Base-by-base conservation (phyloP, 2,888 invertebrate species). In the Coenonympha glycerion region DNA sequence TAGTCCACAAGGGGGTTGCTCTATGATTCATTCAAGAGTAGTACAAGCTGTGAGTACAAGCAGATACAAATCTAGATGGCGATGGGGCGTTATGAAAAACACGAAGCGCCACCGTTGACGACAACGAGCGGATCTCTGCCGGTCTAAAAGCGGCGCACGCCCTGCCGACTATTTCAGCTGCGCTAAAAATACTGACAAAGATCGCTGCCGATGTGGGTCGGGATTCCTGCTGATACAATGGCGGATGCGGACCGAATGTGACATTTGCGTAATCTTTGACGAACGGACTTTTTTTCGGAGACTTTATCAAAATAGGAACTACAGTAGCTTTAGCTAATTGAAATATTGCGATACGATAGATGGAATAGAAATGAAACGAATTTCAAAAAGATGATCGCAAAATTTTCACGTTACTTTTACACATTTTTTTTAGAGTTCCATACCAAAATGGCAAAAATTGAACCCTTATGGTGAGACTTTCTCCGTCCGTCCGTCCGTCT, bases 111-210 rank as follows among this genome's bases (percentile, higher is more conserved):
- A 59, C 54, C 54, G 60, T 56, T 58, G 60, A 59, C 61, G 62
- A 62, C 63, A 60, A 58, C 56, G 60, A 50, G 48, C 53, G 48
- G 60, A 59, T 57, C 48, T 55, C 49, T 53, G 40, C 44, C 48
- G 59, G 33, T 71, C 80, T 82, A 82, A 72, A 67, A 77, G 67
- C 55, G 80, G 74, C 71, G 59, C 66, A 55, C 55, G 73, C 72
- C 78, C 79, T 74, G 82, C 71, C 73, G 74, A 71, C 71, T 80
- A 82, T 82, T 83, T 81, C 76, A 77, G 80, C 80, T 73, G 58
- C 3, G 46, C 77, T 81, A 82, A 68, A 64, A 65, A 69, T 79
- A 79, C 40, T 55, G 64, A 67, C 70, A 76, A 76, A 75, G 73
- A 75, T 64, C 60, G 62, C 56, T 58, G 52, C 55, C 68, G 63